These are phyloP conservation scores for Boulengeromyrus knoepffleri DNA, from an alignment of 2,113 vertebrate genomes.

Conservation along the genomic window DNA sequence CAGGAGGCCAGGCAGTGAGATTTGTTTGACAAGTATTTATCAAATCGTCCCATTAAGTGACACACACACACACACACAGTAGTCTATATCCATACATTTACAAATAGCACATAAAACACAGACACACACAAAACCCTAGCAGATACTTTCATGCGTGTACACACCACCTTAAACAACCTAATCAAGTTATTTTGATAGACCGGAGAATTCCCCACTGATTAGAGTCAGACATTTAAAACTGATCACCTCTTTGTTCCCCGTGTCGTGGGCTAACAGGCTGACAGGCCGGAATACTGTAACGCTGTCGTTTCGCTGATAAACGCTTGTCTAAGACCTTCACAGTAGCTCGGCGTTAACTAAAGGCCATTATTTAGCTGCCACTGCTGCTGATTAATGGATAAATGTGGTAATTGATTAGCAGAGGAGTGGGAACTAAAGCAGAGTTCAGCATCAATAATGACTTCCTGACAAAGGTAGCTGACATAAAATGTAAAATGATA, in stretches of 20 bases:
- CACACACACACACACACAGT: background rate
- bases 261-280: background rate
- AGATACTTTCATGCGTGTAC: background rate
- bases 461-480: slow-evolving; percentile 73
- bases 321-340: slow-evolving; percentile 61
- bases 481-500: slow-evolving; percentile 87
- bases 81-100: background rate
- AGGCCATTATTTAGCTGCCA: slow-evolving; percentile 83
- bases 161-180: background rate
- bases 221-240: background rate
- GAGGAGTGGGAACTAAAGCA: slow-evolving; percentile 87
- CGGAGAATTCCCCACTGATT: background rate
- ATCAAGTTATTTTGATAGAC: slow-evolving; percentile 5
- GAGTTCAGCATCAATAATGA: slow-evolving; percentile 83
- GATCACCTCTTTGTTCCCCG: slow-evolving; percentile 2
- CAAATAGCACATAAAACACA: slow-evolving; percentile 12
- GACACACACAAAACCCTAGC: background rate
- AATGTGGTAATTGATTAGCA: slow-evolving; percentile 94
- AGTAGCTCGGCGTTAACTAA: slow-evolving; percentile 64
- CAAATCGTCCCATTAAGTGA: slow-evolving; percentile 29
- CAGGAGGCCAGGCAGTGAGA: slow-evolving; percentile 21
- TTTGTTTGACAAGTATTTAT: slow-evolving; percentile 43
- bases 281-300: slow-evolving; percentile 5
- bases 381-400: slow-evolving; percentile 92
- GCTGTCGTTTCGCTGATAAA: slow-evolving; percentile 53